Base-by-base conservation (phyloP, 2,888 invertebrate genomes). In the Tipula helvola region DNA sequence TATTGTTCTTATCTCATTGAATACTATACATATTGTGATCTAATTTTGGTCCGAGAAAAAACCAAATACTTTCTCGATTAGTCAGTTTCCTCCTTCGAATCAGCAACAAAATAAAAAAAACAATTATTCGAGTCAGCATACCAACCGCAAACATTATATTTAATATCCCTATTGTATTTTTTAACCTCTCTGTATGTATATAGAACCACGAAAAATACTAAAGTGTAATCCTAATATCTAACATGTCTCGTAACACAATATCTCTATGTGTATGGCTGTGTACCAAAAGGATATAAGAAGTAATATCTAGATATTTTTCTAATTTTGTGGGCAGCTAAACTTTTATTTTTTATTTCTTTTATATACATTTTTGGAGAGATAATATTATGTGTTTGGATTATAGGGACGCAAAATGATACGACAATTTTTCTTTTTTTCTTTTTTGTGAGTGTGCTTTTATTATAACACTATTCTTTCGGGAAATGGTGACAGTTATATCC, bases 321-420 rank as follows among this genome's bases (percentile, higher is more conserved):
- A 84, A 84, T 84, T 84, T 84, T 84, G 84, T 84, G 84, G 84
- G 84, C 84, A 84, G 84, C 84, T 39, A 39, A 84, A 41, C n/a
- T 84, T 36, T 84, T 36, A 84, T 84, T 84, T 84, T 84, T 41
- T 84, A 84, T 71, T 71, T 71, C 71, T 71, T 71, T 71, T 28
- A 28, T 71, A 71, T 71, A 28, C 28, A 71, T 71, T 71, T 71
- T 71, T 18, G 71, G 71, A 71, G 71, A 71, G 71, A 71, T 71
- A 71, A 71, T 71, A 71, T 71, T 71, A 71, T 71, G 71, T 71
- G 71, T 71, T 71, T 71, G 71, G 71, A 71, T 71, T 71, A 71
- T 18, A 18, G 28, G 71, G 71, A 71, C 71, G 71, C 28, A 71
- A 71, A 71, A 71, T 16, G 52, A 57, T 71, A 71, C 28, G 28